Percentiles rank a stretch among this genome's conserved stretches.
Conservation (phyloP, 2,113 vertebrate species). For the Narcine bancroftii region DNA sequence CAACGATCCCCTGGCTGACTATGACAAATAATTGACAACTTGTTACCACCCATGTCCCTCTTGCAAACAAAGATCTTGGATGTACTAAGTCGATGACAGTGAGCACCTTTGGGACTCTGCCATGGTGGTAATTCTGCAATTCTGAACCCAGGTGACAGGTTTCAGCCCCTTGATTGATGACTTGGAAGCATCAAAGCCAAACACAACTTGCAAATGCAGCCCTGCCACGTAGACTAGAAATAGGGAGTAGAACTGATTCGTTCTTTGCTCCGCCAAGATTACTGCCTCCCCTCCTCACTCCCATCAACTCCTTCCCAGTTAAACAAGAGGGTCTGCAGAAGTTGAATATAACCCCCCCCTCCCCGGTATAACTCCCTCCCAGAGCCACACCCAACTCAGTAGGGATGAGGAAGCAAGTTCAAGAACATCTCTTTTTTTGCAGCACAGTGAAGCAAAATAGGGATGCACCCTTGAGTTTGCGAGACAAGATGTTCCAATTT, state of each 20-base stretch:
- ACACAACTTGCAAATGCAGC: background rate
- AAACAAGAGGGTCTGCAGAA: too few relatives aligned
- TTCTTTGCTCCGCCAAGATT: background rate
- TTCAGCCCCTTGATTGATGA: background rate
- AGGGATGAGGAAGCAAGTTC: background rate
- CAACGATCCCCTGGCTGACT: background rate
- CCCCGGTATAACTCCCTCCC: background rate
- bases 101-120: background rate
- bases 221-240: too few relatives aligned
- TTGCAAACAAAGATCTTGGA: background rate
- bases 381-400: background rate
- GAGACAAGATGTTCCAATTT: background rate
- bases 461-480: background rate
- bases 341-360: too few relatives aligned
- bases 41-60: background rate
- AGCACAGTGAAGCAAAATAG: background rate
- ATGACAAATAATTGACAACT: background rate
- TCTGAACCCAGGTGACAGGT: background rate
- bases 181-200: background rate
- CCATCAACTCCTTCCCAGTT: background rate
- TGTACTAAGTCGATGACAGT: background rate
- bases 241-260: background rate
- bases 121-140: background rate
- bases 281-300: background rate
- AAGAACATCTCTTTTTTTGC: background rate